Evolutionary conservation across 2,113 vertebrate genomes (phyloP), one percentile per base, ranked within the genome.

Genomic region (Scomber scombrus): DNA sequence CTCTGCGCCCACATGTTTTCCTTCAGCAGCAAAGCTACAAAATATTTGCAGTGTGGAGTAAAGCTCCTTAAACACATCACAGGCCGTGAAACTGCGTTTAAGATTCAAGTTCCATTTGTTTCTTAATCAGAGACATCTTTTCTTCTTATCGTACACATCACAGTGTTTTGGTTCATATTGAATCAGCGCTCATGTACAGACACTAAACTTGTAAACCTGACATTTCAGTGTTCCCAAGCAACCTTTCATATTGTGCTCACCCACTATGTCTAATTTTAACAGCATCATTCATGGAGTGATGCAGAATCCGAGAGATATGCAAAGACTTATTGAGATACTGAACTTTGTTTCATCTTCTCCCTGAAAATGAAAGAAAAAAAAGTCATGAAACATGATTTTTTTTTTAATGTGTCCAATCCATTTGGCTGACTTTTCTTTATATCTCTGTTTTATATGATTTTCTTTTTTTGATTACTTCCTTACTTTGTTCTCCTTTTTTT

Each of bases 221-320:
- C 61, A 56, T 61, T 51, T 85, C 40, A 15, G 46, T 75, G 65
- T 68, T 74, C 29, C 34, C 45, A 75, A 64, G 58, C 69, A 80
- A 56, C 60, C 47, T 45, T 31, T 46, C 71, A 49, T 15, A 55
- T 19, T 15, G 14, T n/a, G 55, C 40, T 23, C 66, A 55, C 21
- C 19, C 75, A 69, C 54, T 26, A 0, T 45, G 40, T 80, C 45
- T 71, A 73, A 67, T 67, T 49, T 57, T 76, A 72, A 46, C 64
- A 14, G 6, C 13, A 11, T 45, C 56, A 62, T 26, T 64, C 62
- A 65, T 62, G 64, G 51, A 73, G 40, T 1, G 51, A 68, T 82
- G 52, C 9, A 65, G 45, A 54, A 29, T 56, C 40, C 15, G 2
- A 76, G 6, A 51, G 45, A 34, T 29, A 43, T 62, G 23, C 51